These are phyloP conservation scores for Diachrysia chrysitis DNA, from an alignment of 2,888 invertebrate species.

Conservation along the genomic window DNA sequence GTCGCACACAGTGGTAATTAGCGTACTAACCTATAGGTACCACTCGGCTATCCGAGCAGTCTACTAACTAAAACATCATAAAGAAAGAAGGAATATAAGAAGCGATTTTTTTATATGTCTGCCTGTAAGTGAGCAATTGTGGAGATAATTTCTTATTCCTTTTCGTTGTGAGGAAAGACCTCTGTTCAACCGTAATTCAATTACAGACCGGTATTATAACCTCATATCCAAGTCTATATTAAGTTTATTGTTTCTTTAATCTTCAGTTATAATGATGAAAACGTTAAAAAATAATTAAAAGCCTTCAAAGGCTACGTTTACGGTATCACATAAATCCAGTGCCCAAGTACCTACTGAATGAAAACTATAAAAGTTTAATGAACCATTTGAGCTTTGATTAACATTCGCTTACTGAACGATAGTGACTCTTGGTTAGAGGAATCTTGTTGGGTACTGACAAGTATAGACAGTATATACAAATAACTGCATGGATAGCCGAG, in stretches of 20 bases:
- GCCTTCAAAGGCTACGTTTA: background rate
- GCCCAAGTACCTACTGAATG: conserved; percentile 1
- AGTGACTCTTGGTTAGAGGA: background rate
- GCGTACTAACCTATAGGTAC: no score
- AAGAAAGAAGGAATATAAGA: no score
- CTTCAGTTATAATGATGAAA: background rate
- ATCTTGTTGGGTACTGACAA: no score
- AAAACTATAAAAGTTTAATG: conserved; percentile 9
- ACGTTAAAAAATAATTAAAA: background rate
- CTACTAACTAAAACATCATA: no score
- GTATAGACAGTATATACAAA: no score
- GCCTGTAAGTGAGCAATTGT: no score
- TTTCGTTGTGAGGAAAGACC: no score
- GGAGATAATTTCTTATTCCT: no score
- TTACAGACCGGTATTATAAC: background rate
- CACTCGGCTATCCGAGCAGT: no score
- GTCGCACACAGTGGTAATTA: no score
- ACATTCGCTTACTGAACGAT: background rate
- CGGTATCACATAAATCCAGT: background rate
- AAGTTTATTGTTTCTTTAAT: background rate
- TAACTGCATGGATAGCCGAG: no score
- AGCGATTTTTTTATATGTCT: no score
- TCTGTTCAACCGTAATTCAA: background rate
- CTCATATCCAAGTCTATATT: background rate
- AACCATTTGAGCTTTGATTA: conserved; percentile 1